phyloP scores from a whole-genome alignment of 2,113 vertebrate genomes.

The Menidia beryllina region DNA sequence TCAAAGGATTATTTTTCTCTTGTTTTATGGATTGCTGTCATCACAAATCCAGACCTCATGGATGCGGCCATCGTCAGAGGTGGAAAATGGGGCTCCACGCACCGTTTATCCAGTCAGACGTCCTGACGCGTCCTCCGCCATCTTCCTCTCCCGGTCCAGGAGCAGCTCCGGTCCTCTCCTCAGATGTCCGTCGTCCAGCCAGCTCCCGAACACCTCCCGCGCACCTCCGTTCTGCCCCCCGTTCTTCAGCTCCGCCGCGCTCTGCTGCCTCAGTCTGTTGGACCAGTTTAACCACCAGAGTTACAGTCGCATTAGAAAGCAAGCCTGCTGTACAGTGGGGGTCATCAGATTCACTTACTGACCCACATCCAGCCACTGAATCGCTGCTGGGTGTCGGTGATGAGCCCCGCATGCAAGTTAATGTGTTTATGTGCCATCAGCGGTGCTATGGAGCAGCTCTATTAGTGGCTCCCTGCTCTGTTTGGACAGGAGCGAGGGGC shows the following conservation, averaged over 20 bases:
- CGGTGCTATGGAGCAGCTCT: background rate
- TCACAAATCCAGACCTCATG: too few species aligned
- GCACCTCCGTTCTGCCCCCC: conserved; percentile 75
- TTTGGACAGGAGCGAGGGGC: background rate
- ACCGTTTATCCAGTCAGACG: conserved; percentile 78
- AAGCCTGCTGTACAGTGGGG: background rate
- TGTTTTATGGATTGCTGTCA: too few species aligned
- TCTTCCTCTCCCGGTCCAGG: conserved; percentile 82
- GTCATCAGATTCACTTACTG: background rate
- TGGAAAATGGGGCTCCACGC: conserved; percentile 9
- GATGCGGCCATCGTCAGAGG: too few species aligned
- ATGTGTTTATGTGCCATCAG: background rate
- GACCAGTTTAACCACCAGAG: background rate
- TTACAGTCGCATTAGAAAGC: background rate
- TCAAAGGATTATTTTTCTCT: background rate
- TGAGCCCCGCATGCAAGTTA: background rate
- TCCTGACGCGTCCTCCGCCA: conserved; percentile 80
- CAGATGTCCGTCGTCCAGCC: conserved; percentile 83
- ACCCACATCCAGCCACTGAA: background rate
- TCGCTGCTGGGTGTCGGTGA: background rate
- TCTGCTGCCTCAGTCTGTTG: conserved; percentile 72
- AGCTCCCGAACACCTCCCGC: conserved; percentile 79
- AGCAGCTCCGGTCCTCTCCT: conserved; percentile 77
- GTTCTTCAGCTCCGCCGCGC: conserved; percentile 77
- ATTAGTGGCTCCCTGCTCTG: background rate